Conservation (phyloP, 2,113 vertebrate genomes). For the Oryzias melastigma region DNA sequence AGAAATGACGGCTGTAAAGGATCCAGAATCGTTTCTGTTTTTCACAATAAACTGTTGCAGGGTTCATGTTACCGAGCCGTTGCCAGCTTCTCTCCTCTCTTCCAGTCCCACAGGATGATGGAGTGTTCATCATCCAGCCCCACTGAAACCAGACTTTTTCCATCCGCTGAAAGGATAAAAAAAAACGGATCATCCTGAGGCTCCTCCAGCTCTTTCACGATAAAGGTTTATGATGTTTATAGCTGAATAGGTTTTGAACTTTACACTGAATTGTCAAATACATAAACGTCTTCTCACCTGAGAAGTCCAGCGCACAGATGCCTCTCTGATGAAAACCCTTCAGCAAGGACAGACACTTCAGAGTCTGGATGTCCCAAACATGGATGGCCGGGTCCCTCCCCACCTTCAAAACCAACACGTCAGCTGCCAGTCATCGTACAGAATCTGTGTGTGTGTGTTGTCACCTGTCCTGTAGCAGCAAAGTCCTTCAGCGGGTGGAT, state of each 20-base stretch:
- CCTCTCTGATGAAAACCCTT: constrained; percentile 92
- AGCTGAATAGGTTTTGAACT: not conserved
- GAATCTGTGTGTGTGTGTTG: not conserved
- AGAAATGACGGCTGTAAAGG: too few relatives aligned
- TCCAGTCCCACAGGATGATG: constrained; percentile 96
- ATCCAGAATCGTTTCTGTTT: not conserved
- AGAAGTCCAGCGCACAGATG: constrained; percentile 92
- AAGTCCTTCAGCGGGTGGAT: constrained; percentile 93
- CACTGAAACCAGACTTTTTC: constrained; percentile 91
- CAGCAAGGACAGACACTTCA: constrained; percentile 90
- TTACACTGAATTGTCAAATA: too few relatives aligned
- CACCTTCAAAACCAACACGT: constrained; percentile 73
- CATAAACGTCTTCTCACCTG: constrained; percentile 73
- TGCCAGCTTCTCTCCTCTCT: constrained; percentile 93
- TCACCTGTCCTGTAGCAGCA: constrained; percentile 91
- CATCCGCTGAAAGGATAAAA: constrained; percentile 80
- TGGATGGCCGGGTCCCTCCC: constrained; percentile 93
- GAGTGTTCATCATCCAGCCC: constrained; percentile 91
- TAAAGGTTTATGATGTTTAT: not conserved
- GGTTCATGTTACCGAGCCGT: constrained; percentile 81
- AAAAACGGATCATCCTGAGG: not conserved
- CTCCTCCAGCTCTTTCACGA: too few relatives aligned
- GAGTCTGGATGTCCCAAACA: constrained; percentile 92
- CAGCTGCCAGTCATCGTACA: not conserved
- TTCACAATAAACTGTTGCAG: too few relatives aligned